Conservation (phyloP, 2,113 vertebrate genomes). For the Sylvilagus bachmani region DNA sequence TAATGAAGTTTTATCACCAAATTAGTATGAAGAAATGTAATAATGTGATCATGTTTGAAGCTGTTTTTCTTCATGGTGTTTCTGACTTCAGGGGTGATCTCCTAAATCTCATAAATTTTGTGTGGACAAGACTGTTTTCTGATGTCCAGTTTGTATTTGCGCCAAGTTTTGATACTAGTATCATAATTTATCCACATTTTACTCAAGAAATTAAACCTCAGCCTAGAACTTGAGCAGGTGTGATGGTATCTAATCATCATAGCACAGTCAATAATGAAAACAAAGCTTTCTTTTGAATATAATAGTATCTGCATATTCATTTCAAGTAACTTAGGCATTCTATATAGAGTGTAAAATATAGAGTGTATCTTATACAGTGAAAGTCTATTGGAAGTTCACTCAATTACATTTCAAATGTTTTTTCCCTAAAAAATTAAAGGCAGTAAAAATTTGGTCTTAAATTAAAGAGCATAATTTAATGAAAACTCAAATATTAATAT, state of each 20-base stretch:
- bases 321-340: slow-evolving; percentile 5
- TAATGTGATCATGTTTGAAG: not conserved
- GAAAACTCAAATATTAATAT: not conserved
- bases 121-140: not conserved
- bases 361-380: not conserved
- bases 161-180: not conserved
- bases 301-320: not conserved
- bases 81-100: not conserved
- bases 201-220: not conserved
- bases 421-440: not conserved
- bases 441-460: not conserved
- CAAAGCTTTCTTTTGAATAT: not conserved
- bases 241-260: not conserved
- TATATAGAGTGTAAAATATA: not conserved
- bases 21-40: not conserved
- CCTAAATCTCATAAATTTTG: not conserved
- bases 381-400: not conserved
- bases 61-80: not conserved
- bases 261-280: not conserved
- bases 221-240: not conserved
- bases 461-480: not conserved
- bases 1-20: not conserved
- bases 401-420: not conserved
- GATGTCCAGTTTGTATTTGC: not conserved
- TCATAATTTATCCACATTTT: not conserved